A percentile compares a stretch with the other conserved stretches of the same genome.
Conservation (phyloP, 2,888 invertebrate species). For the Acanthosoma haemorrhoidale region DNA sequence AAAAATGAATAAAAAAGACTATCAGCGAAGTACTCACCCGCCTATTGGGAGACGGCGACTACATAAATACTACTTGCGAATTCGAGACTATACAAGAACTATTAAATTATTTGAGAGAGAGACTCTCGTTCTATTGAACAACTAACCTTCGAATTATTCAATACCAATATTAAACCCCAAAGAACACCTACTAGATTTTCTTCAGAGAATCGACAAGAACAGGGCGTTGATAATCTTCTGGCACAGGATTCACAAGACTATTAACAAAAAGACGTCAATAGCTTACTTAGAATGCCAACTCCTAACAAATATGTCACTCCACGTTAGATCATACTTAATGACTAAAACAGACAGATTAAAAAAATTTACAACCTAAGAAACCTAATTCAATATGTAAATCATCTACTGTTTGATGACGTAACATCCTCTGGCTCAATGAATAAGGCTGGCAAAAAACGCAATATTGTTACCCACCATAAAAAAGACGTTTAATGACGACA, state of each 20-base stretch:
- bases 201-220: background rate
- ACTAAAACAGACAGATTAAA: background rate
- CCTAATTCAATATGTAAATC: background rate
- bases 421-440: background rate
- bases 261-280: background rate
- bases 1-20: background rate
- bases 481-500: background rate
- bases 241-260: too few relatives aligned
- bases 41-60: background rate
- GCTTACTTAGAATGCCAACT: background rate
- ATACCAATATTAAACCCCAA: background rate
- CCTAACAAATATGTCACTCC: background rate
- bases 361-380: background rate
- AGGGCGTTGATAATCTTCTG: background rate
- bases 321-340: background rate
- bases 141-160: background rate
- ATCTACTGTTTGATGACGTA: background rate
- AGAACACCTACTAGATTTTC: background rate
- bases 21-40: background rate
- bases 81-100: background rate
- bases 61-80: background rate
- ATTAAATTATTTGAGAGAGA: background rate
- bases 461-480: too few relatives aligned
- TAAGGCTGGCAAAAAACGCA: background rate
- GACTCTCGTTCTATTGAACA: background rate